Evolutionary conservation across 2,888 invertebrate genomes (phyloP).

Genomic region (Apodemia zela): DNA sequence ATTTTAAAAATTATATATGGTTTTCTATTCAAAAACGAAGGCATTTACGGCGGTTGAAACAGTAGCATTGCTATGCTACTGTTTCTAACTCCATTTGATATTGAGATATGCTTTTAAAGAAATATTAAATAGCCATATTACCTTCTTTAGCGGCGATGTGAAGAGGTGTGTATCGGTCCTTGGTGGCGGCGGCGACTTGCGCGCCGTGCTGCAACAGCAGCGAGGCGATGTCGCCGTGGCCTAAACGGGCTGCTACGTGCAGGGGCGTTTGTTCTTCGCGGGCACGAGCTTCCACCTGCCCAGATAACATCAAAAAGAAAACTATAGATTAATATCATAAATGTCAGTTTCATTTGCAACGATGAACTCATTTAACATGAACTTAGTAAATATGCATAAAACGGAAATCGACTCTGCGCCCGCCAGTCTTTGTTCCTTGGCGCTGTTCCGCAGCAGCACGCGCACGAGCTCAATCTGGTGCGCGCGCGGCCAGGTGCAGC

Average conservation of each 20-base stretch:
- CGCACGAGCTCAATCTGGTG: slow-evolving; percentile 96
- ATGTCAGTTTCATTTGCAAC: too few species aligned
- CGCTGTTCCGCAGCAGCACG: slow-evolving; percentile 91
- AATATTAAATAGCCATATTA: slow-evolving; percentile 45
- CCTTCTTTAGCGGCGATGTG: slow-evolving; percentile 99
- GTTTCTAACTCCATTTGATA: too few species aligned
- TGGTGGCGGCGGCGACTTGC: slow-evolving; percentile 92
- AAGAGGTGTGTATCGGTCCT: slow-evolving; percentile 96
- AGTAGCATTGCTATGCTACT: too few species aligned
- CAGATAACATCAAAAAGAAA: too few species aligned
- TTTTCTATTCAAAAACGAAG: too few species aligned
- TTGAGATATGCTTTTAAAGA: too few species aligned
- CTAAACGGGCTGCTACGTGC: slow-evolving; percentile 96
- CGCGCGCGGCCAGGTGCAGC: slow-evolving; percentile 96
- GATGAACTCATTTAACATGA: too few species aligned
- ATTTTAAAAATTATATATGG: too few species aligned
- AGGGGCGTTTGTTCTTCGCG: slow-evolving; percentile 97
- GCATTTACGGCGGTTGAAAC: too few species aligned
- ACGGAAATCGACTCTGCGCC: too few species aligned
- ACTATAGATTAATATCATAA: too few species aligned
- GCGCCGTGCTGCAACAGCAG: slow-evolving; percentile 96
- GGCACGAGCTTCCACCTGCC: slow-evolving; percentile 82
- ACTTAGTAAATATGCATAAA: too few species aligned
- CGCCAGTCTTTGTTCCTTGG: slow-evolving; percentile 80
- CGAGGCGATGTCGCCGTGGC: slow-evolving; percentile 97